These are phyloP conservation scores for Melipona bicolor DNA, from an alignment of 2,888 invertebrate species.

Conservation along the genomic window DNA sequence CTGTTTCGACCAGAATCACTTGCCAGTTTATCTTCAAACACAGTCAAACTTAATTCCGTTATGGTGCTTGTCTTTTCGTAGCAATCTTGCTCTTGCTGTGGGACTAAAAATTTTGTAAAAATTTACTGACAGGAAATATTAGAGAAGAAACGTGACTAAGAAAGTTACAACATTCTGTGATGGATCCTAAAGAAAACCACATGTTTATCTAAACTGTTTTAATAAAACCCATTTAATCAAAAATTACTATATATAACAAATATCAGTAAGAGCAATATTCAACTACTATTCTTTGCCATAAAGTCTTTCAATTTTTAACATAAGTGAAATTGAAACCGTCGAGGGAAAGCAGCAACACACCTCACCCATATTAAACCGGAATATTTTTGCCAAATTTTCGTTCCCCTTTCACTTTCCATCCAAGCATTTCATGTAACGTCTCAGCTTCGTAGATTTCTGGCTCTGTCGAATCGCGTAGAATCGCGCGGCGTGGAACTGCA, in stretches of 20 bases:
- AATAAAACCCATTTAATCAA: too few species aligned
- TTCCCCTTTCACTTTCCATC: neutral
- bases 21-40: neutral
- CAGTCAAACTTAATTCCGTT: neutral
- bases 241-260: too few species aligned
- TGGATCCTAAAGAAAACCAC: too few species aligned
- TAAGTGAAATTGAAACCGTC: neutral
- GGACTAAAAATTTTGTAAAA: neutral
- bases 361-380: neutral
- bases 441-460: neutral
- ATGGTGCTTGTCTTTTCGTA: neutral
- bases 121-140: too few species aligned
- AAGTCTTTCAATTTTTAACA: too few species aligned
- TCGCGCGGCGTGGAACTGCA: slow-evolving; percentile 38
- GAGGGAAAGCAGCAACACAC: neutral
- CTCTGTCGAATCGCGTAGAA: neutral
- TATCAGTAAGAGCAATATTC: too few species aligned
- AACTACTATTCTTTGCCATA: too few species aligned
- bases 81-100: neutral
- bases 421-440: too few species aligned
- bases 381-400: neutral
- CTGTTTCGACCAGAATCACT: neutral
- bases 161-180: too few species aligned
- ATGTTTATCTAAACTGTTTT: too few species aligned
- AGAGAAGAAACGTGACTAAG: too few species aligned